Conservation (phyloP, 2,113 vertebrate genomes). For the Thamnophis sirtalis region DNA sequence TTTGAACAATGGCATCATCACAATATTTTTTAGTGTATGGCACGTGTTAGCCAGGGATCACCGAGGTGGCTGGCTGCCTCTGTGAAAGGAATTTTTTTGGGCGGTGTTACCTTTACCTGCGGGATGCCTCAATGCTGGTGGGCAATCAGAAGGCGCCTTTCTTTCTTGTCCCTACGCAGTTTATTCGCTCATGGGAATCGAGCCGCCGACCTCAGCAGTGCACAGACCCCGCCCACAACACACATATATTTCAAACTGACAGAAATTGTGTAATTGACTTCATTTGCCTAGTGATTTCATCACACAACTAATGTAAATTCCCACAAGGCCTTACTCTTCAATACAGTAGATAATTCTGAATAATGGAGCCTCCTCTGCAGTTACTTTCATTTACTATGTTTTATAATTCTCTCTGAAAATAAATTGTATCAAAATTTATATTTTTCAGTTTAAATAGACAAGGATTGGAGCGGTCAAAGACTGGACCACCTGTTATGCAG, state of each 20-base stretch:
- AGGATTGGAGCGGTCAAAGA: constrained; percentile 49
- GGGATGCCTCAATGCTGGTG: too few relatives aligned
- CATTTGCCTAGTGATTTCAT: neutral
- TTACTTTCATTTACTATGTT: neutral
- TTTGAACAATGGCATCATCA: neutral
- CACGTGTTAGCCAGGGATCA: too few relatives aligned
- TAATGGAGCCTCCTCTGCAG: neutral
- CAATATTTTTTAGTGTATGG: neutral
- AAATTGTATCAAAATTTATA: neutral
- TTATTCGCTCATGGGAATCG: too few relatives aligned
- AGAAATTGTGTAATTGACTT: neutral
- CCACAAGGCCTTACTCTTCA: neutral
- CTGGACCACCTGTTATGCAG: constrained; percentile 59
- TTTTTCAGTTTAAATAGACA: constrained; percentile 52
- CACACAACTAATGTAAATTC: neutral
- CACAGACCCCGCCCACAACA: neutral
- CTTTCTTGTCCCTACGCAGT: too few relatives aligned
- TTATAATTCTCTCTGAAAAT: neutral
- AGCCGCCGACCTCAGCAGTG: too few relatives aligned
- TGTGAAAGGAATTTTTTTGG: too few relatives aligned
- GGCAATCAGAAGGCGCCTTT: too few relatives aligned
- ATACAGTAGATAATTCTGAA: neutral
- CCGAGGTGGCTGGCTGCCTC: too few relatives aligned
- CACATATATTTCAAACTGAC: neutral
- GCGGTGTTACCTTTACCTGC: too few relatives aligned